Evolutionary conservation across 2,888 invertebrate genomes (phyloP).

Genomic region (Polydesmus complanatus): DNA sequence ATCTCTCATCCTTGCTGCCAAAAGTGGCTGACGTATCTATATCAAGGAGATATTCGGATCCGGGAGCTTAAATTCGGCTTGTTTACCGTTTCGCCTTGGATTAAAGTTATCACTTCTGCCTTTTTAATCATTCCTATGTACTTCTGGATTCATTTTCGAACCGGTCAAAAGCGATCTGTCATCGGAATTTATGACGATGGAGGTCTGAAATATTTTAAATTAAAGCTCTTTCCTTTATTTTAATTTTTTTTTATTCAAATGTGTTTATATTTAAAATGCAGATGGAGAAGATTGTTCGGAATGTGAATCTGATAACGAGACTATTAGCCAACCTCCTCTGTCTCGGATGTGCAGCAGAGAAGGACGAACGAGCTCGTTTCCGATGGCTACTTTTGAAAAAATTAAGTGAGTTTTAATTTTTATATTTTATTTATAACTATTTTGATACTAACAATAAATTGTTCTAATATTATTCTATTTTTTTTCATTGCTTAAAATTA

Average conservation of each 20-base stretch:
- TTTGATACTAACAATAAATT: neutral
- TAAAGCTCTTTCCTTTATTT: neutral
- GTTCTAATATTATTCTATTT: neutral
- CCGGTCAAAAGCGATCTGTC: conserved; percentile 18
- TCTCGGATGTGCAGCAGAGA: conserved; percentile 18
- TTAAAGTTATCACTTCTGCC: conserved; percentile 29
- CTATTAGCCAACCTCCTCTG: conserved; percentile 15
- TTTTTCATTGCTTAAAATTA: neutral
- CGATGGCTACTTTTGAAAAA: neutral
- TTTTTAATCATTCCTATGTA: conserved; percentile 34
- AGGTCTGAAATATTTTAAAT: conserved; percentile 14
- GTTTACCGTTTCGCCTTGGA: conserved; percentile 28
- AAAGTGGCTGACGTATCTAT: conserved; percentile 36
- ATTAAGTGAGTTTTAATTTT: neutral
- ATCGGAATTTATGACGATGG: conserved; percentile 18
- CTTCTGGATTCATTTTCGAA: conserved; percentile 25
- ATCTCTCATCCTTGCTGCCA: conserved; percentile 39
- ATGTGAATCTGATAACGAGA: conserved; percentile 15
- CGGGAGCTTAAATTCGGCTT: conserved; percentile 30
- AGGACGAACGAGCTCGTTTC: conserved; percentile 6
- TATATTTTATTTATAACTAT: neutral
- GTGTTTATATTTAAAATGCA: neutral
- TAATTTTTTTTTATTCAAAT: neutral
- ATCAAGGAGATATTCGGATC: conserved; percentile 31
- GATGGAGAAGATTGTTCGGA: conserved; percentile 18